phyloP scores from a whole-genome alignment of 2,113 vertebrate species.

The Salvator merianae region DNA sequence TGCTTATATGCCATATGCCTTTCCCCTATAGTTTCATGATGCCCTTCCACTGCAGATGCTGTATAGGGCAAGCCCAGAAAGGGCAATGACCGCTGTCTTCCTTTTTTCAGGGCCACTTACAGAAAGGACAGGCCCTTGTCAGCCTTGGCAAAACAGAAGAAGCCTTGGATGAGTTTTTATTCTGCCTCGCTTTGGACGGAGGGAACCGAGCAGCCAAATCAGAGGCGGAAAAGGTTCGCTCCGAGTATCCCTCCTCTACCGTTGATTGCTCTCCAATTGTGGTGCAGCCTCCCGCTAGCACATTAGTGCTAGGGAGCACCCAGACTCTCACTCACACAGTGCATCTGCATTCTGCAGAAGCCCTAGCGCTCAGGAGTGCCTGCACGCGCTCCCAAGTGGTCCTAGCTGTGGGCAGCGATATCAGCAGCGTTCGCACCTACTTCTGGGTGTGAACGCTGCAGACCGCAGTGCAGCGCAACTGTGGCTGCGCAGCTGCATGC shows the following conservation, averaged over 20 bases:
- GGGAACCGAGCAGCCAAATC: slow-evolving; percentile 82
- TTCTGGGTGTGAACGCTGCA: no score
- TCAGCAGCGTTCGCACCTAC: no score
- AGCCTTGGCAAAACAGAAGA: slow-evolving; percentile 86
- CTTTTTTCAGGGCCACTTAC: slow-evolving; percentile 81
- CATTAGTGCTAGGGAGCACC: no score
- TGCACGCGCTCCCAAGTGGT: no score
- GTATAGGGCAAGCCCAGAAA: neutral
- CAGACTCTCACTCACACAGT: no score
- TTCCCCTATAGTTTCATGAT: neutral
- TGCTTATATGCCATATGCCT: neutral
- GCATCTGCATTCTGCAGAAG: no score
- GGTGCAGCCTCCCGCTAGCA: accelerated
- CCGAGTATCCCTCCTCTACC: neutral
- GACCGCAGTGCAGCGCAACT: no score
- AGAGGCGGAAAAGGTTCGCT: slow-evolving; percentile 85
- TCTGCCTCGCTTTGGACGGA: slow-evolving; percentile 87
- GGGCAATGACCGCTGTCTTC: slow-evolving; percentile 35
- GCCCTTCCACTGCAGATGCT: neutral
- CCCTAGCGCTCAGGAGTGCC: no score
- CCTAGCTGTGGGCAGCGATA: no score
- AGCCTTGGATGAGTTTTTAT: slow-evolving; percentile 88
- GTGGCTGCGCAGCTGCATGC: no score
- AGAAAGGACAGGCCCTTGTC: slow-evolving; percentile 87
- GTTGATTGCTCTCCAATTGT: neutral